These are phyloP conservation scores for Watsonalla binaria DNA, from an alignment of 2,888 invertebrate genomes.

Conservation along the genomic window DNA sequence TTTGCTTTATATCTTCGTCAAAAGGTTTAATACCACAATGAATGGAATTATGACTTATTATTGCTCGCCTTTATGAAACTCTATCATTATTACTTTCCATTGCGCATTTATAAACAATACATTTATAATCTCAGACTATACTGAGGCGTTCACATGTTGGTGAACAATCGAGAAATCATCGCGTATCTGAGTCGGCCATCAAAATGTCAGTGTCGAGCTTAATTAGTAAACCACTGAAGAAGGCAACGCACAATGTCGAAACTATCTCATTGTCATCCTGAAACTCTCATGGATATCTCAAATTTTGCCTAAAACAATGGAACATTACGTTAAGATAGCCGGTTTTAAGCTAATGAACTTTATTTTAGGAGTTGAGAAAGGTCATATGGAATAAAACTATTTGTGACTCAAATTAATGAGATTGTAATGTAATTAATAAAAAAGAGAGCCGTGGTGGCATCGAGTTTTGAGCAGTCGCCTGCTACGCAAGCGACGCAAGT, in stretches of 20 bases:
- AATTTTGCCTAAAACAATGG: slow-evolving; percentile 1
- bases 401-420: neutral
- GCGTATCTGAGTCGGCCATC: slow-evolving; percentile 62
- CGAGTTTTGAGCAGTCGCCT: no score
- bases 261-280: slow-evolving; percentile 10
- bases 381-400: neutral
- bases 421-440: no score
- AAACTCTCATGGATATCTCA: slow-evolving; percentile 1
- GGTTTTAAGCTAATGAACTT: neutral
- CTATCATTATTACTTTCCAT: slow-evolving; percentile 45
- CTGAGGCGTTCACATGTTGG: slow-evolving; percentile 35
- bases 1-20: neutral
- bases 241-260: slow-evolving; percentile 28
- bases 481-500: no score
- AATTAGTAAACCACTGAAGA: slow-evolving; percentile 46
- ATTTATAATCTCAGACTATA: slow-evolving; percentile 35
- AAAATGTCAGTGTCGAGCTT: slow-evolving; percentile 50
- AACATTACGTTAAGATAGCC: neutral
- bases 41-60: neutral
- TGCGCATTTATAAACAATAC: slow-evolving; percentile 36
- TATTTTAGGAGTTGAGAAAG: neutral
- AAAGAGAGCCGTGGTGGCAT: no score
- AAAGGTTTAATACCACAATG: neutral
- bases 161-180: slow-evolving; percentile 64
- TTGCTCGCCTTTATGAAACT: slow-evolving; percentile 17